Percentiles rank a stretch among this genome's conserved stretches.
These are phyloP conservation scores for Listronotus bonariensis DNA, from an alignment of 1,140 invertebrate species.

Conservation along the genomic window DNA sequence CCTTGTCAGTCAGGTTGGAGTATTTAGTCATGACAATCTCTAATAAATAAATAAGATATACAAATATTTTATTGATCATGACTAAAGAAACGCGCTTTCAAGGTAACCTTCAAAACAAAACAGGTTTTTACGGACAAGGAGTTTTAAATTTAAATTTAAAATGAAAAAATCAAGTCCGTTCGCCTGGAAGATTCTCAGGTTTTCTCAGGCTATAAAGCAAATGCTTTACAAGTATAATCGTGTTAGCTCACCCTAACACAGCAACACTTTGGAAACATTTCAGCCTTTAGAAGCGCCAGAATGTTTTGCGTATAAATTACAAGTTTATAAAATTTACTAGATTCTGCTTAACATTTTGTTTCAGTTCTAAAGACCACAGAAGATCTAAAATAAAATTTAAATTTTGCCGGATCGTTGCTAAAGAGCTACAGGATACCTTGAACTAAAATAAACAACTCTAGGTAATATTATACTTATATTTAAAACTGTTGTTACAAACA, in stretches of 20 bases:
- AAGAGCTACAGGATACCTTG: no score
- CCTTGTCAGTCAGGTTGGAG: no score
- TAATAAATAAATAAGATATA: no score
- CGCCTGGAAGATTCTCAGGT: constrained; percentile 30
- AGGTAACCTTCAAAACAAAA: no score
- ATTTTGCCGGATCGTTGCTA: no score
- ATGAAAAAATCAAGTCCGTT: constrained; percentile 28
- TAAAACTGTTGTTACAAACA: no score
- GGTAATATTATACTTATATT: no score
- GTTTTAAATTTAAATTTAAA: constrained; percentile 38
- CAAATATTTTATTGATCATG: no score
- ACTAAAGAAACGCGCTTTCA: no score
- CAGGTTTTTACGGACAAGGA: not conserved
- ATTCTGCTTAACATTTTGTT: constrained; percentile 8
- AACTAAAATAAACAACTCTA: no score
- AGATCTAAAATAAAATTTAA: not conserved
- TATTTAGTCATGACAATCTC: no score
- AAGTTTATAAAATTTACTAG: constrained; percentile 32
- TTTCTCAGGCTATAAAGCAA: constrained; percentile 40
- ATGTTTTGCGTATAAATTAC: constrained; percentile 37
- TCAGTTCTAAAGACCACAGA: not conserved
- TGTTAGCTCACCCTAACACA: constrained; percentile 36
- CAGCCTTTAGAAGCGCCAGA: constrained; percentile 21
- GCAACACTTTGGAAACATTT: constrained; percentile 36
- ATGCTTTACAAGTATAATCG: constrained; percentile 41